Evolutionary conservation across 1,140 invertebrate species (phyloP), one percentile per base, ranked within the genome.

Genomic region (Metopolophium dirhodum): DNA sequence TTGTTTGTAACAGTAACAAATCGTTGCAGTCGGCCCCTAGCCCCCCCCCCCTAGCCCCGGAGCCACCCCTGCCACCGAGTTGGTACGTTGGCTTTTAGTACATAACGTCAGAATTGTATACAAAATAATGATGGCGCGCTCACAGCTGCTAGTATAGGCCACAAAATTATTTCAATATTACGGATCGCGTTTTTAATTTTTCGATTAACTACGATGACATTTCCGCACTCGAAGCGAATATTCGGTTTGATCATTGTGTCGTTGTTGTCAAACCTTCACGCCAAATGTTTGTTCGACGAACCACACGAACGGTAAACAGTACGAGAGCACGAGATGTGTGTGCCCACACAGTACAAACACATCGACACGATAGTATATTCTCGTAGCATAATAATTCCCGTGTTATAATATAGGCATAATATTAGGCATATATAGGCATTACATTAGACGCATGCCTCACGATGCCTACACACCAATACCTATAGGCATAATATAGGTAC

Each of bases 241-340:
- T n/a, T 68, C 61, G 61, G 11, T 68, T 68, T 7, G n/a, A 77
- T 18, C 61, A 18, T 7, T 9, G 9, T 47, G 9, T 47, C 7
- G n/a, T n/a, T 77, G n/a, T 77, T 77, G 30, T 77, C 61, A n/a
- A 77, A 77, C 30, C 11, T n/a, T 77, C 61, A n/a, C 30, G 61
- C 61, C 61, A n/a, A 77, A 77, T 77, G 61, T n/a, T 77, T 77
- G n/a, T 77, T 77, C 61, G 61, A 77, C 61, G 14, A n/a, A 77
- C 61, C 0, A 18, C 61, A n/a, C 61, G n/a, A 77, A 77, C 61
- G 30, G n/a, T 35, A 77, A 68, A 68, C 61, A 68, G n/a, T 68
- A 68, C 30, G 7, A n/a, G 61, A 68, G n/a, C n/a, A 68, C 30
- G 7, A n/a, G 61, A n/a, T 8, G 61, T 68, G 30, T 61, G n/a